Evolutionary conservation across 2,797 vertebrate species (phyloP).

Genomic region (Mycteria americana): DNA sequence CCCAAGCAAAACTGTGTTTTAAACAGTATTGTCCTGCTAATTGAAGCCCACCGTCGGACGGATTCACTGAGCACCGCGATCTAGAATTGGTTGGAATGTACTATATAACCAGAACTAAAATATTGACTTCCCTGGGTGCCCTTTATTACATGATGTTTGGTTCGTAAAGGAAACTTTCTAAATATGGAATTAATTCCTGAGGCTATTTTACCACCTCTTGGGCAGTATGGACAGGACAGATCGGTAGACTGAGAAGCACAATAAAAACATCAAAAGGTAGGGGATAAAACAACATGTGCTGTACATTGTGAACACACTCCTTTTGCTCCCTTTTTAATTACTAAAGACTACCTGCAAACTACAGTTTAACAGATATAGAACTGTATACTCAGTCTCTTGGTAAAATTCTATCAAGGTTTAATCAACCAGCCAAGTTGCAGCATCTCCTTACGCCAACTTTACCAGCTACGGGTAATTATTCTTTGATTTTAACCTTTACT

Average conservation of each 20-base stretch:
- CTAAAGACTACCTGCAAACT: not conserved
- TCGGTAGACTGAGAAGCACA: not conserved
- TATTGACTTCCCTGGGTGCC: constrained; percentile 10
- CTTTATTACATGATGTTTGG: not conserved
- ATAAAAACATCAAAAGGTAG: not conserved
- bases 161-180: not conserved
- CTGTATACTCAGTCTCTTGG: not conserved
- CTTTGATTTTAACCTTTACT: not conserved
- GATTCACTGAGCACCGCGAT: not conserved
- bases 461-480: not conserved
- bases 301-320: not conserved
- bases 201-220: constrained; percentile 6
- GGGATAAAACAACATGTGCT: not conserved
- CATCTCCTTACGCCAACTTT: not conserved
- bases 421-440: not conserved
- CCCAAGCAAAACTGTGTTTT: not conserved
- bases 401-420: not conserved
- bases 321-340: not conserved
- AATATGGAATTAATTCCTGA: constrained; percentile 10
- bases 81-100: not conserved
- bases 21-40: not conserved
- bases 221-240: not conserved
- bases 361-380: not conserved
- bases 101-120: not conserved
- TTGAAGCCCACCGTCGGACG: not conserved